Evolutionary conservation across 1,140 invertebrate species (phyloP), one percentile per base, ranked within the genome.

Genomic region (Pteromalus puparum): DNA sequence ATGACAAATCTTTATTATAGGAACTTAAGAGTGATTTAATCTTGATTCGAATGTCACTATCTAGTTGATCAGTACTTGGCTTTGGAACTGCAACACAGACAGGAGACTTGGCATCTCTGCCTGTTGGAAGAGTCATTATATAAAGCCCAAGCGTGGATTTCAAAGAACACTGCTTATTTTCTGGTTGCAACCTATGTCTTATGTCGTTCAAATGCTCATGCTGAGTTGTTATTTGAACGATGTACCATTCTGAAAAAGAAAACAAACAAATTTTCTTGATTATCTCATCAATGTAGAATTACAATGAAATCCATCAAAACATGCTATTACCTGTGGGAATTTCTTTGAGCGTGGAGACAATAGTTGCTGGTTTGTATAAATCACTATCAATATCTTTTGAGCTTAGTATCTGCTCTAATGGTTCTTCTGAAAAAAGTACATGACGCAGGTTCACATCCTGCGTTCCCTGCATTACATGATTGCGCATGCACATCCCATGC

Each of bases 171-270:
- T n/a, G 13, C 5, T 7, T 53, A n/a, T 80, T 76, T 28, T 65
- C 48, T 7, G 30, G 21, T 48, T 72, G 70, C n/a, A 67, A 26
- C 34, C 81, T 86, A 10, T 53, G 77, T 4, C 65, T 77, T 68
- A 72, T 34, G 26, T 91, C 88, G 84, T 93, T 92, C 15, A 91
- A 91, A 13, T 93, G 91, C 76, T 94, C 93, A 85, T 94, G 94
- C 10, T 92, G 92, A 15, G 91, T 87, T 61, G 94, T 95, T 38
- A 95, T 65, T 89, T 95, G 95, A 68, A 95, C 87, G 81, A 95
- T 89, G 42, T 95, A 95, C 95, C 95, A 95, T 90, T 95, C 95
- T 95, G 72, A 75, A 84, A 88, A 67, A 28, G 12, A 30, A 30
- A 30, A 30, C 30, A 30, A 26, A 53, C 30, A 30, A 30, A 30